Conservation (phyloP, 2,113 vertebrate species). For the Nicator chloris region DNA sequence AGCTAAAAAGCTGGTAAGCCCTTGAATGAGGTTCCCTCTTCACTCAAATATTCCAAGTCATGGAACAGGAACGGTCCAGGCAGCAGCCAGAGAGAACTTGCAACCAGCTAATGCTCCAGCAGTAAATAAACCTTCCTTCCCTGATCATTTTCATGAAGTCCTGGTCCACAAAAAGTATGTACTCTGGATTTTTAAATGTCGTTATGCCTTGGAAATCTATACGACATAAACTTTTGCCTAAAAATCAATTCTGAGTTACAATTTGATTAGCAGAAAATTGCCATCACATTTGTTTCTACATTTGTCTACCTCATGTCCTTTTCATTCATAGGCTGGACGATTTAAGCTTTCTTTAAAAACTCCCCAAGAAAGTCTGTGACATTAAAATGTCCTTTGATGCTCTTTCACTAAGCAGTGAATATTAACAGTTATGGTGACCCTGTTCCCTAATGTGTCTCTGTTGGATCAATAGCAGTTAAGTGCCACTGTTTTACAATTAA, state of each 20-base stretch:
- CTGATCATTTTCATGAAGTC: slow-evolving; percentile 28
- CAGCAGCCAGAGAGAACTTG: background rate
- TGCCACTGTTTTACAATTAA: slow-evolving; percentile 99
- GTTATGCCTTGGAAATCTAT: slow-evolving; percentile 83
- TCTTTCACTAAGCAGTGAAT: slow-evolving; percentile 96
- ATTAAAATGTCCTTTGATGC: slow-evolving; percentile 99
- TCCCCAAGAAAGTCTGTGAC: slow-evolving; percentile 98
- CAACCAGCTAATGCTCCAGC: background rate
- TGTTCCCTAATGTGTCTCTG: slow-evolving; percentile 94
- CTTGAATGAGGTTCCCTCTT: background rate
- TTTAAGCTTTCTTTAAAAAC: slow-evolving; percentile 91
- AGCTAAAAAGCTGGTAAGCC: background rate
- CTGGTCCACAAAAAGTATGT: slow-evolving; percentile 65
- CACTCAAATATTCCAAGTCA: background rate
- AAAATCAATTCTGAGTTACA: slow-evolving; percentile 90
- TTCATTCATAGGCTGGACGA: slow-evolving; percentile 92
- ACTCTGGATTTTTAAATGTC: slow-evolving; percentile 86
- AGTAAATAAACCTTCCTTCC: slow-evolving; percentile 59
- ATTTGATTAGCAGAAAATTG: slow-evolving; percentile 98
- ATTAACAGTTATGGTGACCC: slow-evolving; percentile 99
- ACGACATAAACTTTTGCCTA: slow-evolving; percentile 81
- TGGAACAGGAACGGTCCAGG: background rate
- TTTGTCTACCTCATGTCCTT: slow-evolving; percentile 96
- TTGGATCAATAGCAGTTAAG: slow-evolving; percentile 99
- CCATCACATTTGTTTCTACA: slow-evolving; percentile 90